A percentile compares a stretch with the other conserved stretches of the same genome.
Conservation (phyloP, 2,113 vertebrate species). For the Telmatochromis sp. region DNA sequence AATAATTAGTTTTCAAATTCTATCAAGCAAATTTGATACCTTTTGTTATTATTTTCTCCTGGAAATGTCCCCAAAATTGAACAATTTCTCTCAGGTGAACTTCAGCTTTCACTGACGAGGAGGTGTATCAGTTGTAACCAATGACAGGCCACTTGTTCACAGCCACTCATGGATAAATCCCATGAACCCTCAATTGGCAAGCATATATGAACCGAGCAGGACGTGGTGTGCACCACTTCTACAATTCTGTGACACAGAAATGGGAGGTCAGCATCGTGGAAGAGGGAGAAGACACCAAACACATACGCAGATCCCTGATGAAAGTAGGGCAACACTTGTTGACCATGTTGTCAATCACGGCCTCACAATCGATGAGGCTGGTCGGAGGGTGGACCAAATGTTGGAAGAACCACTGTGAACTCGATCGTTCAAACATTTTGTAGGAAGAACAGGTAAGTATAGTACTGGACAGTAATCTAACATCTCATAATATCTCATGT, state of each 20-base stretch:
- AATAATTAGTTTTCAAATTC: too few relatives aligned
- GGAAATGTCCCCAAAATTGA: fast-evolving
- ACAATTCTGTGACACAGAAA: background rate
- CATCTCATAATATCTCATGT: too few relatives aligned
- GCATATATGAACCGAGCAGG: background rate
- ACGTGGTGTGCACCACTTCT: background rate
- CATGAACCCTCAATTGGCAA: background rate
- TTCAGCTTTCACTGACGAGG: background rate
- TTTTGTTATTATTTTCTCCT: background rate
- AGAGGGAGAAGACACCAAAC: background rate
- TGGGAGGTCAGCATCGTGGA: background rate
- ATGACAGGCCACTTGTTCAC: fast-evolving
- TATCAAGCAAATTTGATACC: background rate
- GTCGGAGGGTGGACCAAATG: background rate
- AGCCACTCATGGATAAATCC: fast-evolving
- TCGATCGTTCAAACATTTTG: fast-evolving
- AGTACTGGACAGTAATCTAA: background rate
- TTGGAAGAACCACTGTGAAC: background rate
- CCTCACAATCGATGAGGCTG: background rate
- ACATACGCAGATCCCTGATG: background rate
- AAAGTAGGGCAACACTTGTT: too few relatives aligned
- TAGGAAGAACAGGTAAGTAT: background rate
- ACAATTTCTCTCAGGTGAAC: background rate
- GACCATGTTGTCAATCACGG: too few relatives aligned
- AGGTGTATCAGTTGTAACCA: fast-evolving